Base-by-base conservation (phyloP, 2,113 vertebrate genomes). In the Clarias batrachus region DNA sequence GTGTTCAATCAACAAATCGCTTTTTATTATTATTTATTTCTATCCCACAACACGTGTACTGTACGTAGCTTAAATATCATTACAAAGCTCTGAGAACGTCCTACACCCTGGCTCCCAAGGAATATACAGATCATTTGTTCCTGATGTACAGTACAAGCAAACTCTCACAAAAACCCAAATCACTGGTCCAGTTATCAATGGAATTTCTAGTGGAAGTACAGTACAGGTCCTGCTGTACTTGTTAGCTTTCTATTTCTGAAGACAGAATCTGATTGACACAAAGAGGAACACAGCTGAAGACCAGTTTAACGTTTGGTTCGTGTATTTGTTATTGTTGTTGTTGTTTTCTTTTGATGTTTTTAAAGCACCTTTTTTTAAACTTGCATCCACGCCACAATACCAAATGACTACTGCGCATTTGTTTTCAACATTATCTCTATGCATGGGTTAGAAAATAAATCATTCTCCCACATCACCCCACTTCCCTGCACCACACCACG, bases 1-100 rank as follows among this genome's bases (percentile, higher is more conserved):
- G 73, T 77, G 74, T 54, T 56, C 48, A 77, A 17, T 77, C 25
- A 77, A 77, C 74, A 54, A 77, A 77, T 21, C n/a, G 25, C n/a
- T 30, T 33, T 33, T 33, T 33, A 33, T 33, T 33, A 33, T 33
- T 33, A 33, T 33, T 33, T 33, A 1, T 33, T 33, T 33, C 2
- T 33, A 33, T 14, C 76, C 57, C 9, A 21, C n/a, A 30, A 30
- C 27, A 30, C 19, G 12, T 27, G 27, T 79, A 19, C 14, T 27
- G 27, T 79, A 10, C 14, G 3, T 79, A 17, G 14, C 25, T 59
- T 79, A 17, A 59, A 79, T 19, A n/a, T 21, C 76, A 59, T 59
- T 33, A 79, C 30, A 57, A 79, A 59, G 74, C 48, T 54, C 10
- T 23, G 19, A 48, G 23, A 70, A 17, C 9, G 37, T 9, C 21